phyloP scores from a whole-genome alignment of 2,888 invertebrate species.

The Limenitis camilla region DNA sequence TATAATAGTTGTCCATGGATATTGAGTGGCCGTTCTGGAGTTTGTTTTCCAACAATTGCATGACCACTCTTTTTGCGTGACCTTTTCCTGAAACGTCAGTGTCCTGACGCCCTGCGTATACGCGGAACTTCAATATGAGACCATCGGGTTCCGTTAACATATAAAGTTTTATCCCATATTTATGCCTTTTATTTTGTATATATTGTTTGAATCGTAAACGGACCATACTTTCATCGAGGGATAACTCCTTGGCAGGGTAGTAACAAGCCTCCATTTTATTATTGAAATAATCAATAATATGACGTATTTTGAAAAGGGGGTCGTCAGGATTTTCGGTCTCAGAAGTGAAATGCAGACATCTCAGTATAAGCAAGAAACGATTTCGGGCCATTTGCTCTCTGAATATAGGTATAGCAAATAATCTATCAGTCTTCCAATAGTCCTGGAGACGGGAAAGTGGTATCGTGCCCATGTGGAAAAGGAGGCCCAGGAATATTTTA shows the following conservation, averaged over 20 bases:
- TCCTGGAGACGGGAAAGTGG: too few species aligned
- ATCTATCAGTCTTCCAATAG: too few species aligned
- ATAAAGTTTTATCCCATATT: slow-evolving; percentile 12
- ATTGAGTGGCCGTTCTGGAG: not conserved
- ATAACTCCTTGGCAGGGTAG: slow-evolving; percentile 23
- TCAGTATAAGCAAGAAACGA: too few species aligned
- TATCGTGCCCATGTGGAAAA: too few species aligned
- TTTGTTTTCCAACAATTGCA: not conserved
- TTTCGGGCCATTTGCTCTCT: too few species aligned
- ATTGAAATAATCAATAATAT: slow-evolving; percentile 36
- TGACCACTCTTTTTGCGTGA: not conserved
- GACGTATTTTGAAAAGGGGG: slow-evolving; percentile 16
- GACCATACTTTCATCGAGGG: slow-evolving; percentile 24
- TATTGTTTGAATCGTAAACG: slow-evolving; percentile 15
- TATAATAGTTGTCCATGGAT: slow-evolving; percentile 17
- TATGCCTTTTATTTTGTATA: slow-evolving; percentile 13
- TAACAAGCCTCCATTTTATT: slow-evolving; percentile 26
- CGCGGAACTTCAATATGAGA: slow-evolving; percentile 12
- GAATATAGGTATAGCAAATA: too few species aligned
- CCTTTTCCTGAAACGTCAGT: slow-evolving; percentile 5
- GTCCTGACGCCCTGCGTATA: slow-evolving; percentile 13
- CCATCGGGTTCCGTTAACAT: slow-evolving; percentile 19
- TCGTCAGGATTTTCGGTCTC: slow-evolving; percentile 28
- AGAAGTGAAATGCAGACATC: slow-evolving; percentile 28
- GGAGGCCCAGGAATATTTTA: too few species aligned